phyloP scores from a whole-genome alignment of 2,113 vertebrate genomes.

The Scomber colias region DNA sequence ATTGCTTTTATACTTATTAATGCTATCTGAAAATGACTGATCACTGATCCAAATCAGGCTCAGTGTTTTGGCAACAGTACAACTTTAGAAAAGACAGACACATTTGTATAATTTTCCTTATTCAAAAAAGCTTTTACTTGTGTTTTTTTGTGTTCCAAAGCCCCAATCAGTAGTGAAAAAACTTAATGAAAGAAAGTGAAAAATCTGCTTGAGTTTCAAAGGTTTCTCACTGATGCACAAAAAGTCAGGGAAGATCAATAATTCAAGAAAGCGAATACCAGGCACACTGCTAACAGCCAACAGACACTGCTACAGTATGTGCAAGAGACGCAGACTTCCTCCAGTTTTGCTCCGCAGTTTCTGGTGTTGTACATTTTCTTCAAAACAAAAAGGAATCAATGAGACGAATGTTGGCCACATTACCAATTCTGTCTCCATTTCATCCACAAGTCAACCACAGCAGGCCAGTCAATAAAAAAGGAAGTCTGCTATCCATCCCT shows the following conservation, averaged over 20 bases:
- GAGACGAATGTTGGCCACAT: slow-evolving; percentile 59
- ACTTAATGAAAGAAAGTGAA: slow-evolving; percentile 33
- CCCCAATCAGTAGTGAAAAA: slow-evolving; percentile 14
- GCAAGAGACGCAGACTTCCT: slow-evolving; percentile 42
- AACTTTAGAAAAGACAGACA: neutral
- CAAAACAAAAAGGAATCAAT: slow-evolving; percentile 71
- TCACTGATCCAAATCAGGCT: neutral
- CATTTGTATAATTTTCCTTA: neutral
- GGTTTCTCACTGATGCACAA: slow-evolving; percentile 42
- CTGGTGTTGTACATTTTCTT: slow-evolving; percentile 54
- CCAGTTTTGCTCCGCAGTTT: slow-evolving; percentile 36
- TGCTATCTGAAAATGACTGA: neutral
- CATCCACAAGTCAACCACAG: slow-evolving; percentile 74
- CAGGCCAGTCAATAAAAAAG: slow-evolving; percentile 71
- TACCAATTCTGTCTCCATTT: slow-evolving; percentile 73
- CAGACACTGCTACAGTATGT: slow-evolving; percentile 25
- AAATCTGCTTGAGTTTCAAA: slow-evolving; percentile 37
- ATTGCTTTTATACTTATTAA: neutral
- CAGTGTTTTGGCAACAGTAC: neutral
- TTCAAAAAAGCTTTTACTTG: slow-evolving; percentile 14
- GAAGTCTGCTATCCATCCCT: slow-evolving; percentile 66
- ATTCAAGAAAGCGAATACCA: slow-evolving; percentile 54
- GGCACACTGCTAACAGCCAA: slow-evolving; percentile 37
- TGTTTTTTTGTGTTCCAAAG: neutral
- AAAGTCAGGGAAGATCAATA: slow-evolving; percentile 67